Percentiles rank a stretch among this genome's conserved stretches.
These are phyloP conservation scores for Phataginus tricuspis DNA, from an alignment of 2,797 vertebrate genomes.

Conservation along the genomic window DNA sequence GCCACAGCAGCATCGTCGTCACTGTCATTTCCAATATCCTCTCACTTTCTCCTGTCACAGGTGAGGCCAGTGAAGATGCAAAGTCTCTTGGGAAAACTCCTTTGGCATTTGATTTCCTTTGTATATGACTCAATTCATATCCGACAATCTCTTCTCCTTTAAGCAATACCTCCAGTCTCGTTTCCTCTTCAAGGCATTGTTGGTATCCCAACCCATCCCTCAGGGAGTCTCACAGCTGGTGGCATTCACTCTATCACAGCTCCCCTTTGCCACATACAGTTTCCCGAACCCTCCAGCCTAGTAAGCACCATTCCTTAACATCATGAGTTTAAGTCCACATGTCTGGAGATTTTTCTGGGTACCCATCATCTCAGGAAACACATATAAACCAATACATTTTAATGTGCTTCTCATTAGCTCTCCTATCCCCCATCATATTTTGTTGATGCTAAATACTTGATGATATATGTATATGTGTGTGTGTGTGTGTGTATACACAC, in stretches of 20 bases:
- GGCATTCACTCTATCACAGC: not conserved
- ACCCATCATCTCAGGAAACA: not conserved
- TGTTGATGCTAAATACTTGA: not conserved
- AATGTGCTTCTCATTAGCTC: not conserved
- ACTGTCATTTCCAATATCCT: not conserved
- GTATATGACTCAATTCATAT: not conserved
- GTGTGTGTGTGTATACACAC: not conserved
- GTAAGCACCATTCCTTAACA: not conserved
- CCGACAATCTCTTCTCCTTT: not conserved
- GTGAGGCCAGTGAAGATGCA: not conserved
- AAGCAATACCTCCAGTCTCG: not conserved
- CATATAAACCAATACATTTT: not conserved
- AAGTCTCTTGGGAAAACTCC: not conserved
- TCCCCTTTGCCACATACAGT: not conserved
- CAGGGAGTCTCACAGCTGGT: not conserved
- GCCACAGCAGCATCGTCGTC: not conserved
- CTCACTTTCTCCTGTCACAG: not conserved
- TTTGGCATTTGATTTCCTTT: not conserved
- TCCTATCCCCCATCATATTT: not conserved
- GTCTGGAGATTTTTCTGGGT: not conserved
- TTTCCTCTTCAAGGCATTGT: not conserved
- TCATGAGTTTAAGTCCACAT: not conserved
- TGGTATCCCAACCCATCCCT: not conserved
- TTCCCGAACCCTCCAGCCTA: not conserved
- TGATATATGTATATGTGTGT: not conserved